Conservation (phyloP, 2,797 vertebrate species). For the Microchirus variegatus region DNA sequence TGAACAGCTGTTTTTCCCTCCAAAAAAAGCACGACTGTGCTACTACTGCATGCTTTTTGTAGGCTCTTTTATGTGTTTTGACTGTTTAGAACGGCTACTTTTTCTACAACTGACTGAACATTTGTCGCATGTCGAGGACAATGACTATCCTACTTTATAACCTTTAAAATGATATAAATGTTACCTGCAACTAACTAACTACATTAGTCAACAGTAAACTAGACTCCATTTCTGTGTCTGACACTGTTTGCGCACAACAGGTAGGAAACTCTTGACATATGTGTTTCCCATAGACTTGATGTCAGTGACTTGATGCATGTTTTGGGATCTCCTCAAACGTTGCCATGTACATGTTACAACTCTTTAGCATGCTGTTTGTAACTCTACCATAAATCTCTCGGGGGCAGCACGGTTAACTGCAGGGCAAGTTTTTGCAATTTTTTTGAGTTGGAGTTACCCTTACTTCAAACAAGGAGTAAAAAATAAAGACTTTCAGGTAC, state of each 20-base stretch:
- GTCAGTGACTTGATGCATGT: constrained; percentile 67
- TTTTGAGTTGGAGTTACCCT: constrained; percentile 40
- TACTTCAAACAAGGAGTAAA: constrained; percentile 64
- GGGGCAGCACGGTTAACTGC: constrained; percentile 51
- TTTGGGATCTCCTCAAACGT: constrained; percentile 70
- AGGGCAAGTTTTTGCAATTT: constrained; percentile 41
- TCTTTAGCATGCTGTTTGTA: constrained; percentile 29
- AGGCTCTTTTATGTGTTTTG: too few relatives aligned
- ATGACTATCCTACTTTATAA: too few relatives aligned
- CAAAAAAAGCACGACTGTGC: too few relatives aligned
- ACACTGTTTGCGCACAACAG: constrained; percentile 19
- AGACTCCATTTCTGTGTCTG: constrained; percentile 4
- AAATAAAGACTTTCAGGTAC: constrained; percentile 52
- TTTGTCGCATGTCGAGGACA: too few relatives aligned
- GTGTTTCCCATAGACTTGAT: constrained; percentile 64
- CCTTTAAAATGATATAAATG: too few relatives aligned
- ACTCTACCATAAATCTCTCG: constrained; percentile 65
- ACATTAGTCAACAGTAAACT: background rate
- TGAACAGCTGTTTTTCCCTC: too few relatives aligned
- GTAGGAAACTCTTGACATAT: constrained; percentile 54
- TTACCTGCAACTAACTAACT: background rate
- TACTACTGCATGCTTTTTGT: too few relatives aligned
- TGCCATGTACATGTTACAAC: constrained; percentile 64
- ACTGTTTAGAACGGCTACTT: too few relatives aligned
- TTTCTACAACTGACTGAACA: too few relatives aligned